These are phyloP conservation scores for Drosophila truncata DNA, from an alignment of 1,140 invertebrate species.

Conservation along the genomic window DNA sequence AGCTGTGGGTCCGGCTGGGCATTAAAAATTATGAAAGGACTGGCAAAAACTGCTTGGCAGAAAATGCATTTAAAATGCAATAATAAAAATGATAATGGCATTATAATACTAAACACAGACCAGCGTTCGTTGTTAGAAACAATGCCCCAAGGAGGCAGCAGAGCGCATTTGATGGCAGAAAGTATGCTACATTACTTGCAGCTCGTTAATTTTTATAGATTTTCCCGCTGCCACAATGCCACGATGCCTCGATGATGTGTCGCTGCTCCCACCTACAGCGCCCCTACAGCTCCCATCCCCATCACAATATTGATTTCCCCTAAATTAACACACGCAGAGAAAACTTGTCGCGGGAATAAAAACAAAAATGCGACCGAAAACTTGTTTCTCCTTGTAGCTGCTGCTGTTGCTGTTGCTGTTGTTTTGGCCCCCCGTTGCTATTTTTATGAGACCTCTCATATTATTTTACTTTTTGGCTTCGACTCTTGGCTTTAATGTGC, in stretches of 20 bases:
- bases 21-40: slow-evolving; percentile 77
- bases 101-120: slow-evolving; percentile 71
- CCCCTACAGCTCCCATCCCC: slow-evolving; percentile 2
- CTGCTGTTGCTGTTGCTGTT: slow-evolving; percentile 42
- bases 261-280: slow-evolving; percentile 49
- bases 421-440: slow-evolving; percentile 68
- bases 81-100: slow-evolving; percentile 83
- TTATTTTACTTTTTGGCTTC: slow-evolving; percentile 70
- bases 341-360: slow-evolving; percentile 31
- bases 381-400: slow-evolving; percentile 37
- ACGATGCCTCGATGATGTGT: too few species aligned
- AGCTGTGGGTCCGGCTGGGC: slow-evolving; percentile 64
- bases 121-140: slow-evolving; percentile 36
- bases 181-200: slow-evolving; percentile 82
- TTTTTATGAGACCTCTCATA: slow-evolving; percentile 79
- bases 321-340: slow-evolving; percentile 73
- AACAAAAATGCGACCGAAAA: slow-evolving; percentile 23
- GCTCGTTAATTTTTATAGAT: slow-evolving; percentile 81
- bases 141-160: slow-evolving; percentile 50
- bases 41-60: slow-evolving; percentile 20
- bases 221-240: slow-evolving; percentile 28
- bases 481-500: slow-evolving; percentile 62
- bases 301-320: slow-evolving; percentile 72
- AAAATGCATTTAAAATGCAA: slow-evolving; percentile 82
- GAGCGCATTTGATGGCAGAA: slow-evolving; percentile 77